Percentiles rank a stretch among this genome's conserved stretches.
These are phyloP conservation scores for Diadema setosum DNA, from an alignment of 35 echinoderm and acorn worm genomes.

Conservation along the genomic window DNA sequence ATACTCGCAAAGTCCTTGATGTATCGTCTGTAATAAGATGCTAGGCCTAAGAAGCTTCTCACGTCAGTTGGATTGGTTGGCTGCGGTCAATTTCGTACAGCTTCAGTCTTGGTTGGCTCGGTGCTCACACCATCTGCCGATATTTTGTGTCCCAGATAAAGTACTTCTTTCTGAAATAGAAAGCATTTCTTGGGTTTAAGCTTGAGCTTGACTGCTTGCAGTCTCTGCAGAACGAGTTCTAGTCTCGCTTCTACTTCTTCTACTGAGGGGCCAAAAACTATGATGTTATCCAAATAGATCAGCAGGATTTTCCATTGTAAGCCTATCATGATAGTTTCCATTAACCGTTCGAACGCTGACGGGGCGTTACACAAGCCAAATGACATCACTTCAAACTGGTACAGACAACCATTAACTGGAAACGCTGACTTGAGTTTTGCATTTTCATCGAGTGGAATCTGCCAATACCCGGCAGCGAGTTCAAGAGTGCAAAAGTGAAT, in stretches of 20 bases:
- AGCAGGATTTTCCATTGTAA: conserved; percentile 27
- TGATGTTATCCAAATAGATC: conserved; percentile 25
- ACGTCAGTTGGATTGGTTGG: too few species aligned
- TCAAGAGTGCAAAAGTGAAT: too few species aligned
- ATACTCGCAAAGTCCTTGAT: too few species aligned
- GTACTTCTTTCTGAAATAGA: not conserved
- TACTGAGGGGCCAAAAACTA: not conserved
- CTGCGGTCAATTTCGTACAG: too few species aligned
- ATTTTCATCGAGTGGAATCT: not conserved
- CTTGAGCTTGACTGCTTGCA: not conserved
- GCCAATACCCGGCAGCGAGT: too few species aligned
- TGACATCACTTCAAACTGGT: conserved; percentile 53
- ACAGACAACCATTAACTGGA: not conserved
- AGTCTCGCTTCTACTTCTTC: not conserved
- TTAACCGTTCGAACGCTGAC: conserved; percentile 61
- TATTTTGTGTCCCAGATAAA: not conserved
- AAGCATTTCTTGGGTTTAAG: not conserved
- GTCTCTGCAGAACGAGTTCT: not conserved
- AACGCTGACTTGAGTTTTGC: conserved; percentile 39
- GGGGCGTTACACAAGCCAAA: conserved; percentile 68
- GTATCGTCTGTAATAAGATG: too few species aligned
- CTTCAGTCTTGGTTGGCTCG: not conserved
- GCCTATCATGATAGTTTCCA: not conserved
- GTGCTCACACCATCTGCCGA: not conserved
- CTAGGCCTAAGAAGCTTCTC: too few species aligned